phyloP scores from a whole-genome alignment of 2,113 vertebrate species.

The Steatornis caripensis region DNA sequence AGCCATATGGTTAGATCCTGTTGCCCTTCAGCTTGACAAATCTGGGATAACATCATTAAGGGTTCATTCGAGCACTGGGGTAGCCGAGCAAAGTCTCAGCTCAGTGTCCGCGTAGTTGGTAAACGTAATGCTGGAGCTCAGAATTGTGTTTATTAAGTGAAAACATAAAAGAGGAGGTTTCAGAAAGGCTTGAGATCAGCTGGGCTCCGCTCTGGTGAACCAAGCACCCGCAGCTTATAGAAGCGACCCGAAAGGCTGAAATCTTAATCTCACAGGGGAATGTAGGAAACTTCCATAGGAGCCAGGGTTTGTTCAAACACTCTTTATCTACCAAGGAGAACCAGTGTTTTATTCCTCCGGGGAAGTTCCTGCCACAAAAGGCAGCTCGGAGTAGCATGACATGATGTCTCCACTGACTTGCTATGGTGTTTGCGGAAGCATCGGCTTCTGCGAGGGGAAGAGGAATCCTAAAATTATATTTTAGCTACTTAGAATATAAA shows the following conservation, averaged over 20 bases:
- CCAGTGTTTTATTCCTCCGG: background rate
- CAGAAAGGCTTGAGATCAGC: background rate
- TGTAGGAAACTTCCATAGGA: background rate
- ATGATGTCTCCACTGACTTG: background rate
- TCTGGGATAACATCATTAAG: background rate
- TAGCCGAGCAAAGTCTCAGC: background rate
- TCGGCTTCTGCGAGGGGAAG: background rate
- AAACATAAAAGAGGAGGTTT: background rate
- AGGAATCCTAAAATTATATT: background rate
- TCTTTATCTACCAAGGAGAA: background rate
- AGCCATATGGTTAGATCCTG: background rate
- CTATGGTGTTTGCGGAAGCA: background rate
- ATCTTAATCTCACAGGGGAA: background rate
- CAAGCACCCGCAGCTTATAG: background rate
- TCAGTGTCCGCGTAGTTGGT: background rate
- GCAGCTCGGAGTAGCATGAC: background rate
- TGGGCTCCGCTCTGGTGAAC: accelerated
- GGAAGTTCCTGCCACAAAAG: background rate
- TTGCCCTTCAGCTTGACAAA: background rate
- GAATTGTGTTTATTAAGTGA: background rate
- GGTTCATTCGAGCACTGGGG: accelerated
- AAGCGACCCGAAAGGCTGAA: background rate
- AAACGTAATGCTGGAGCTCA: background rate
- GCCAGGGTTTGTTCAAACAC: background rate
- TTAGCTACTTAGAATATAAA: background rate